A percentile compares a stretch with the other conserved stretches of the same genome.
These are phyloP conservation scores for Oscheius sp. DNA, from an alignment of 2,888 invertebrate species.

Conservation along the genomic window DNA sequence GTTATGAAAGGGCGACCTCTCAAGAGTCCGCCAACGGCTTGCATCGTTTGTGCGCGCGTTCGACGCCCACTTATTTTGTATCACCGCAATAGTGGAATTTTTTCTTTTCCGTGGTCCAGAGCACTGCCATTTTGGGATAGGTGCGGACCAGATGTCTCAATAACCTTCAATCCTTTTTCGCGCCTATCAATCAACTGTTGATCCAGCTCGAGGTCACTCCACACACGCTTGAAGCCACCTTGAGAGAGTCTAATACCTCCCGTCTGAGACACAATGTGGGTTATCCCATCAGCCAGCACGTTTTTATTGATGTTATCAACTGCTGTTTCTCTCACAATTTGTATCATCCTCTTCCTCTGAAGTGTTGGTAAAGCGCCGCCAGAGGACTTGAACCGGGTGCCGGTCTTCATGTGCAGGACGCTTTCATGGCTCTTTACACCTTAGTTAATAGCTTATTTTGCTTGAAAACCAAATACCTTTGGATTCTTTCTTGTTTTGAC, in stretches of 20 bases:
- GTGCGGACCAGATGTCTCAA: slow-evolving; percentile 9
- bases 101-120: background rate
- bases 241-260: slow-evolving; percentile 2
- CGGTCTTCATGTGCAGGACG: slow-evolving; percentile 18
- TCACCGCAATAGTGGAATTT: slow-evolving; percentile 25
- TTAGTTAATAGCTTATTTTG: background rate
- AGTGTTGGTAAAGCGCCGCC: slow-evolving; percentile 36
- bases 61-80: slow-evolving; percentile 36
- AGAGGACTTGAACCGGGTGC: slow-evolving; percentile 35
- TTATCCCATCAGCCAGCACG: slow-evolving; percentile 2
- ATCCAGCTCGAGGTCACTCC: slow-evolving; percentile 22
- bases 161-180: slow-evolving; percentile 32
- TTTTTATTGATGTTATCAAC: slow-evolving; percentile 5
- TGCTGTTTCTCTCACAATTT: slow-evolving; percentile 25
- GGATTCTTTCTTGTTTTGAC: background rate
- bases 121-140: background rate
- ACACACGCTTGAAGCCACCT: background rate
- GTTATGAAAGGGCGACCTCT: slow-evolving; percentile 37
- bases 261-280: slow-evolving; percentile 15
- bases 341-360: slow-evolving; percentile 28
- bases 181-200: slow-evolving; percentile 29
- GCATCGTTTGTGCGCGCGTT: slow-evolving; percentile 32
- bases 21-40: slow-evolving; percentile 35
- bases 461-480: background rate
- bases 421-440: slow-evolving; percentile 24